Evolutionary conservation across 2,888 invertebrate species (phyloP), one percentile per base, ranked within the genome.

Genomic region (Cotesia congregata): DNA sequence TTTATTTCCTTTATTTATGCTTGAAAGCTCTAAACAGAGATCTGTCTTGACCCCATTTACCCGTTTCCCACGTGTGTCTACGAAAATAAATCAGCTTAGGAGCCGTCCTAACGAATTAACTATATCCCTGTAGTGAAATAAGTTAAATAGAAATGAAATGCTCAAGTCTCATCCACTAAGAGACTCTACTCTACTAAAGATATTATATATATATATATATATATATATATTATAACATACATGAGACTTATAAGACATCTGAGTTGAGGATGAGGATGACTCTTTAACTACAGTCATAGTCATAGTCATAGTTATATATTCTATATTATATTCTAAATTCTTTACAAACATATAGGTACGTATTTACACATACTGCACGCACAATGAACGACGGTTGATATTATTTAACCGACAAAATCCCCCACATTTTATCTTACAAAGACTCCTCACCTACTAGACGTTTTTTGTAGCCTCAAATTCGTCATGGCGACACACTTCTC

Each of bases 391-490:
- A 50, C 50, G 83, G 81, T 79, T 80, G 83, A 81, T 83, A 85
- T 86, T 85, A 87, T 85, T 87, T 84, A 87, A 82, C 77, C 80
- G 82, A 85, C 85, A 85, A 85, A 85, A 83, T 82, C 15, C 59
- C 68, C 17, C 68, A 41, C 41, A 30, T 65, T 20, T 68, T 41
- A 15, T 17, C 62, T 69, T 40, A 30, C 41, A 85, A 85, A 82
- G 81, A 79, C 50, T 50, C 50, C 12, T 50, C 50, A 50, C 50
- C 50, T 50, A 50, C 50, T 50, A 50, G 50, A 50, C 12, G 12
- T 50, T 50, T 50, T 50, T 50, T 50, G 50, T 50, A 12, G 50
- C 50, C 12, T 7, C 50, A 4, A 12, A 50, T 50, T 50, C 50
- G 50, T 50, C 50, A 50, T 50, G 12, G 50, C 50, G 50, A 50